These are phyloP conservation scores for Meles meles DNA, from an alignment of 2,113 vertebrate species.

Conservation along the genomic window DNA sequence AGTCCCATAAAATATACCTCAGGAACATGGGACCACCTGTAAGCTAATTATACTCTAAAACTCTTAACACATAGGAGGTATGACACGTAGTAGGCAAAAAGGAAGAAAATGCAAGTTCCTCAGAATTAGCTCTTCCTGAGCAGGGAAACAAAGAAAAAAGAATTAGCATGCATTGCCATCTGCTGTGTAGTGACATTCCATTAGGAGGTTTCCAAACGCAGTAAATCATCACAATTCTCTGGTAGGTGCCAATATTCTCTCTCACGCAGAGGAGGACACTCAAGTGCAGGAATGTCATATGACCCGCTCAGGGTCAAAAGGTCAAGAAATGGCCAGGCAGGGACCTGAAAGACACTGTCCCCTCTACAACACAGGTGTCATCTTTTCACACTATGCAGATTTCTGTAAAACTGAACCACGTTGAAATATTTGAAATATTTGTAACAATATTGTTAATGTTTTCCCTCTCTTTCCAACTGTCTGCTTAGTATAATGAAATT, in stretches of 20 bases:
- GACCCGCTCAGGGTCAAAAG: background rate
- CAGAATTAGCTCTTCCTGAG: background rate
- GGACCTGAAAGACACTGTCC: background rate
- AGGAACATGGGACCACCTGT: background rate
- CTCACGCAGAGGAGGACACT: background rate
- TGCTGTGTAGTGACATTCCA: background rate
- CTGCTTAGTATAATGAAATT: conserved; percentile 25
- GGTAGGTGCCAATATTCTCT: background rate
- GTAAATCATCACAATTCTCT: background rate
- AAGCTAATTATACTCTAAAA: background rate
- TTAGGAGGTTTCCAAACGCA: background rate
- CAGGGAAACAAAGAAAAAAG: background rate
- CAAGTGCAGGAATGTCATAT: background rate
- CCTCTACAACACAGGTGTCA: background rate
- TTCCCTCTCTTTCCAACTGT: conserved; percentile 15
- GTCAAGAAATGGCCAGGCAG: background rate
- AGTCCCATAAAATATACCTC: background rate
- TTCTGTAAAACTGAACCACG: conserved; percentile 5
- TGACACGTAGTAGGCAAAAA: background rate
- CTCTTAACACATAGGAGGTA: background rate
- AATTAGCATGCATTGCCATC: background rate
- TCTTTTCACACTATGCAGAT: background rate
- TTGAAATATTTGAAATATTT: background rate
- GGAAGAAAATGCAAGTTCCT: background rate
- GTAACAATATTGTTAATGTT: background rate